Conservation (phyloP, 2,888 invertebrate genomes). For the Drosophila formosana region DNA sequence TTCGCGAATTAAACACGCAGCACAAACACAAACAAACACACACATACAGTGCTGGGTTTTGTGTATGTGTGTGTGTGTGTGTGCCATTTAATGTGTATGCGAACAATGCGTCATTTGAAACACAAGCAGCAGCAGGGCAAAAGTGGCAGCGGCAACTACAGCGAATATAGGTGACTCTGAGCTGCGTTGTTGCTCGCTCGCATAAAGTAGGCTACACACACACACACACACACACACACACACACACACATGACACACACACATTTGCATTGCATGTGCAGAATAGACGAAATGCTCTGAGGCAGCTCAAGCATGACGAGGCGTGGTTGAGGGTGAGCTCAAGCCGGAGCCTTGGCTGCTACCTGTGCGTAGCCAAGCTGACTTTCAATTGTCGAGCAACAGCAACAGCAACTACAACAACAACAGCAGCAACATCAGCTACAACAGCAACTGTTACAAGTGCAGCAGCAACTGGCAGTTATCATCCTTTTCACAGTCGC, state of each 20-base stretch:
- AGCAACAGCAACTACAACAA: conserved; percentile 37
- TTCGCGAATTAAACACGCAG: conserved; percentile 76
- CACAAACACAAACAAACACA: conserved; percentile 21
- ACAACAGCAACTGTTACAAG: conserved; percentile 26
- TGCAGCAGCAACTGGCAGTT: conserved; percentile 50
- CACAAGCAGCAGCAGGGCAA: conserved; percentile 56
- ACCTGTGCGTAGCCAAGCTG: conserved; percentile 50
- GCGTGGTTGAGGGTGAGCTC: conserved; percentile 32
- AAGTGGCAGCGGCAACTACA: conserved; percentile 54
- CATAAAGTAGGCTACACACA: conserved; percentile 54
- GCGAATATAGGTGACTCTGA: conserved; percentile 73
- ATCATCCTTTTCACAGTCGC: background rate
- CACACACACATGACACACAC: background rate
- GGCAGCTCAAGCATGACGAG: conserved; percentile 58
- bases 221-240: conserved; percentile 20
- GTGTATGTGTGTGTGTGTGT: conserved; percentile 7
- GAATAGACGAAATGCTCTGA: conserved; percentile 48
- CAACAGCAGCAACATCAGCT: conserved; percentile 10
- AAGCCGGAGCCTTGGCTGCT: conserved; percentile 21
- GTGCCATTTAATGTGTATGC: conserved; percentile 27
- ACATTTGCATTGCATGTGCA: conserved; percentile 53
- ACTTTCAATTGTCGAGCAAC: conserved; percentile 53
- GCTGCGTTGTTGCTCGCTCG: conserved; percentile 40
- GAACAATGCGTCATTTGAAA: conserved; percentile 78
- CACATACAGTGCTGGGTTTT: background rate